phyloP scores from a whole-genome alignment of 2,888 invertebrate species.

The Fragum sueziense region DNA sequence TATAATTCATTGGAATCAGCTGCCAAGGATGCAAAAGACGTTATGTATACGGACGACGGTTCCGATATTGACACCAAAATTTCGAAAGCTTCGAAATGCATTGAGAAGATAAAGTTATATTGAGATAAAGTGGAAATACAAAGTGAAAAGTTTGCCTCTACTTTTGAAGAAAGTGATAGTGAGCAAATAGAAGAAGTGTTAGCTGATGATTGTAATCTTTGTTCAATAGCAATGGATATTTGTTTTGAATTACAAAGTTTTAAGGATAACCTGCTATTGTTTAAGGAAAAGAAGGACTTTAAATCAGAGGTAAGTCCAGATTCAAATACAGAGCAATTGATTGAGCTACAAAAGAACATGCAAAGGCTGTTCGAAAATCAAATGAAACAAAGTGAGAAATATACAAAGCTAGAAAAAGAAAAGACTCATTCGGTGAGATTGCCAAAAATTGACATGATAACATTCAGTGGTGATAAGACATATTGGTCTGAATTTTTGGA shows the following conservation, averaged over 20 bases:
- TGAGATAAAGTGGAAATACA: constrained; percentile 5
- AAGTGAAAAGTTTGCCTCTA: not conserved
- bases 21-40: not conserved
- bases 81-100: not conserved
- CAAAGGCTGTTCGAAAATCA: not conserved
- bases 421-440: constrained; percentile 8
- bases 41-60: not conserved
- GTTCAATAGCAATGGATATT: not conserved
- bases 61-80: not conserved
- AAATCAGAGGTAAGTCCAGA: not conserved
- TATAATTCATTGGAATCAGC: not conserved
- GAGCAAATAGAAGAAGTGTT: not conserved
- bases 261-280: not conserved
- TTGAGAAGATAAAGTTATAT: not conserved
- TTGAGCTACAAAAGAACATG: constrained; percentile 1
- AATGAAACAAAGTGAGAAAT: constrained; percentile 9
- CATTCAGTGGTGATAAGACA: constrained; percentile 21
- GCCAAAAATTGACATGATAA: constrained; percentile 11
- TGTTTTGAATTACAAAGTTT: not conserved
- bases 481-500: constrained; percentile 30
- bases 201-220: constrained; percentile 1
- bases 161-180: not conserved
- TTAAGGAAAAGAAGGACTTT: not conserved
- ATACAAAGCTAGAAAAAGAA: not conserved
- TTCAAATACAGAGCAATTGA: not conserved